Evolutionary conservation across 2,888 invertebrate species (phyloP), one percentile per base, ranked within the genome.

Genomic region (Arenicola marina): DNA sequence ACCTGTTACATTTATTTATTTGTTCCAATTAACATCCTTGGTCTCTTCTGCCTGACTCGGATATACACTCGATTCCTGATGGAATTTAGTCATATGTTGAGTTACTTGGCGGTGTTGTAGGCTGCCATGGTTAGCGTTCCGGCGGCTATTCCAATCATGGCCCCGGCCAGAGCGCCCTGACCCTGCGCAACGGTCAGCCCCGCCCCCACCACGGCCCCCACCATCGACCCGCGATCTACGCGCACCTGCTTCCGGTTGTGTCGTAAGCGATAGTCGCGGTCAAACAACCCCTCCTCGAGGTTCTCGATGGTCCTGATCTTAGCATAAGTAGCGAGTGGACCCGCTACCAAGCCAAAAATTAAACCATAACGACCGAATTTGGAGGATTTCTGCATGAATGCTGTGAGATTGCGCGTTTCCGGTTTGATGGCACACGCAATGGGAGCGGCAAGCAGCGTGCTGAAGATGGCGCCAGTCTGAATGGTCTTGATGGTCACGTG

Each of bases 401-500:
- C 61, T 28, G 54, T 51, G 45, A 58, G 18, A 51, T 63, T 67
- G 32, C 70, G 44, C 26, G 62, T 61, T 26, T 33, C 21, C 18
- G 29, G 2, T 18, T 38, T 45, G 15, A 38, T 28, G 18, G 59
- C 11, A 15, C 62, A 51, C 51, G 38, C 51, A n/a, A 59, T 18
- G 4, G 70, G 67, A 4, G 63, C 70, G 21, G 61, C 51, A 1
- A 68, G 29, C 1, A 68, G 32, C 0, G 69, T 70, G 7, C 67
- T 65, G 7, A 70, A 55, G 24, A 67, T n/a, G n/a, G 61, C 62
- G 24, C 62, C 59, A 2, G 62, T 60, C 56, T 68, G 71, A 3
- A 69, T 58, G 33, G 61, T 66, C 58, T 73, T 71, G 15, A 56
- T 43, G 4, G 69, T 68, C 4, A 73, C 68, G 56, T 73, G 73